Percentiles rank a stretch among this genome's conserved stretches.
These are phyloP conservation scores for Glyphotaelius pellucidus DNA, from an alignment of 2,888 invertebrate genomes.

Conservation along the genomic window DNA sequence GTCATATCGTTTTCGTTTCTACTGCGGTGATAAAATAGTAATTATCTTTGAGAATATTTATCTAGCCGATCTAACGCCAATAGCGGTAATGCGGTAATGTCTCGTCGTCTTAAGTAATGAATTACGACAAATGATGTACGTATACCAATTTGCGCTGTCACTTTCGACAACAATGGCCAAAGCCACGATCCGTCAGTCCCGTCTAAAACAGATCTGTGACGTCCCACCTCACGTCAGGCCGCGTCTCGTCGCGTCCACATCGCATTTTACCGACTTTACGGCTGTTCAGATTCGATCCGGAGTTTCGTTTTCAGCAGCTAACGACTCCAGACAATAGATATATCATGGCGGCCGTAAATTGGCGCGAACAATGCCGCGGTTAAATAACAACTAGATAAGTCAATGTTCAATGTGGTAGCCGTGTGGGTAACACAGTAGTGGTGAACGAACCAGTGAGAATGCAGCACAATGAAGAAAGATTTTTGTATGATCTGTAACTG, in stretches of 20 bases:
- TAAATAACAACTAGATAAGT: slow-evolving; percentile 31
- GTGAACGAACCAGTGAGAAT: background rate
- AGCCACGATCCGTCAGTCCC: background rate
- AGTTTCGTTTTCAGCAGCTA: slow-evolving; percentile 25
- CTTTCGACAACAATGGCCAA: slow-evolving; percentile 9
- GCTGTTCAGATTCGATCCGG: slow-evolving; percentile 23
- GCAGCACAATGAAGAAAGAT: background rate
- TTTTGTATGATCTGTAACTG: background rate
- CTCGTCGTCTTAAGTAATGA: background rate
- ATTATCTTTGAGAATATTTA: background rate
- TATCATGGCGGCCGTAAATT: slow-evolving; percentile 33
- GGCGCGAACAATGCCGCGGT: slow-evolving; percentile 37
- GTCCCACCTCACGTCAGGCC: slow-evolving; percentile 22
- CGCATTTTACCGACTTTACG: slow-evolving; percentile 3
- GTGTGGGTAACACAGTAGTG: background rate
- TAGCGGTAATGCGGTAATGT: background rate
- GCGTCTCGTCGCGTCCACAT: background rate
- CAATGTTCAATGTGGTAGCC: slow-evolving; percentile 2
- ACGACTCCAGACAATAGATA: slow-evolving; percentile 29
- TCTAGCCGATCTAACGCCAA: background rate
- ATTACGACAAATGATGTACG: background rate
- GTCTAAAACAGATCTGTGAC: slow-evolving; percentile 20
- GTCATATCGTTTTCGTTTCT: no score
- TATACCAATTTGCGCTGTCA: slow-evolving; percentile 21
- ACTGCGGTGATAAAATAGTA: no score